Conservation (phyloP, 2,113 vertebrate genomes). For the Polyodon spathula region DNA sequence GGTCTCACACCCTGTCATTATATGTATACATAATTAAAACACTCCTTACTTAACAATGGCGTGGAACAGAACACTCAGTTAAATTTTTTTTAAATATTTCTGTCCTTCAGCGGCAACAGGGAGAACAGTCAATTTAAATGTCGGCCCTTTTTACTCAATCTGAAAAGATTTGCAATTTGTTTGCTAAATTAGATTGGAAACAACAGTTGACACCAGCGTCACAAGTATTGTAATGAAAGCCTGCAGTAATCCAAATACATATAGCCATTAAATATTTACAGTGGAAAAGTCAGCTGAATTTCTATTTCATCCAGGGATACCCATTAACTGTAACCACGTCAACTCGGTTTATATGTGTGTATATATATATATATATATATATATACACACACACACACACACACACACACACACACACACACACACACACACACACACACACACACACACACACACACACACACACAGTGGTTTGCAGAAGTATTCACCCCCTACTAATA, state of each 20-base stretch:
- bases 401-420: no score
- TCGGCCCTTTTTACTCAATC: neutral
- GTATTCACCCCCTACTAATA: no score
- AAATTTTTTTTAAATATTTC: neutral
- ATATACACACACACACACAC: no score
- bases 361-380: no score
- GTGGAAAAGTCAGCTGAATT: neutral
- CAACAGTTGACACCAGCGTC: neutral
- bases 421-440: no score
- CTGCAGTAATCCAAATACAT: neutral
- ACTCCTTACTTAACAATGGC: neutral
- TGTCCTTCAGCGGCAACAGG: neutral
- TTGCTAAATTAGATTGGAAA: conserved; percentile 1
- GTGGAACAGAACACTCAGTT: neutral
- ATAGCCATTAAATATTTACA: neutral
- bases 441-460: no score
- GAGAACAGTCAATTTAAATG: conserved; percentile 9
- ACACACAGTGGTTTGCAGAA: no score
- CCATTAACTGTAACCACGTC: no score
- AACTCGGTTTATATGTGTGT: no score
- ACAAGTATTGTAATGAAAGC: neutral
- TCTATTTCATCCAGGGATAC: no score
- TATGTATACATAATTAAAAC: neutral
- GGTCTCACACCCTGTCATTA: neutral
- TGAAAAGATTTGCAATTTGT: conserved; percentile 2